phyloP scores from a whole-genome alignment of 2,113 vertebrate genomes.

The Percina caprodes region DNA sequence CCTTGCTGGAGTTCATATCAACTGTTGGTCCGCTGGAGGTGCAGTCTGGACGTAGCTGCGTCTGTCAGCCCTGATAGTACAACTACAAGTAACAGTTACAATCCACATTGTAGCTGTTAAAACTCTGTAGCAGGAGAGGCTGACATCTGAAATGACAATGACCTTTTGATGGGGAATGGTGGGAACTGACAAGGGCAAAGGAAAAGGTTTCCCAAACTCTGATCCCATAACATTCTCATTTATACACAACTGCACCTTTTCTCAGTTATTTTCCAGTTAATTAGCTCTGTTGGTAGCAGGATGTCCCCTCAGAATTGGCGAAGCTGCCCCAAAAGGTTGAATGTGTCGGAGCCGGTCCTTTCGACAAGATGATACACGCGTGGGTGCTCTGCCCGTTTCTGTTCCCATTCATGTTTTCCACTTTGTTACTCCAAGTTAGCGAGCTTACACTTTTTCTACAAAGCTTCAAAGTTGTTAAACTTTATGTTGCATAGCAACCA shows the following conservation, averaged over 20 bases:
- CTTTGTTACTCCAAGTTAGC: slow-evolving; percentile 46
- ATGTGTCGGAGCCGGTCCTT: not conserved
- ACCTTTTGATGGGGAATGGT: not conserved
- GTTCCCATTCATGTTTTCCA: slow-evolving; percentile 16
- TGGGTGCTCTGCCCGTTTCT: slow-evolving; percentile 17
- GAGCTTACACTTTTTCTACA: slow-evolving; percentile 49
- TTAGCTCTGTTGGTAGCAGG: slow-evolving; percentile 25
- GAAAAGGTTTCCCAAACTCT: not conserved
- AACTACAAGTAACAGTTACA: slow-evolving; percentile 14
- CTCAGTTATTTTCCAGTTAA: slow-evolving; percentile 27
- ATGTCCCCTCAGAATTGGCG: not conserved
- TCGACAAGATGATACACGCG: not conserved
- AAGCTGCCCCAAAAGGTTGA: not conserved
- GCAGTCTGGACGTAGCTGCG: slow-evolving; percentile 1
- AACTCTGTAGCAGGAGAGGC: slow-evolving; percentile 15
- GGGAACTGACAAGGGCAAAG: slow-evolving; percentile 8
- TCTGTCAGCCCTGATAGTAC: slow-evolving; percentile 41
- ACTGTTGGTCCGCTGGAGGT: slow-evolving; percentile 10
- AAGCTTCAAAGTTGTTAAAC: slow-evolving; percentile 56
- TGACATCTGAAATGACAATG: slow-evolving; percentile 25
- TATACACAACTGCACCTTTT: not conserved
- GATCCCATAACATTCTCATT: slow-evolving; percentile 39
- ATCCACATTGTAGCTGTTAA: slow-evolving; percentile 21
- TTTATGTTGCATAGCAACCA: slow-evolving; percentile 80
- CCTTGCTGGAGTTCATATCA: slow-evolving; percentile 9